Evolutionary conservation across 2,113 vertebrate species (phyloP).

Genomic region (Lynx canadensis): DNA sequence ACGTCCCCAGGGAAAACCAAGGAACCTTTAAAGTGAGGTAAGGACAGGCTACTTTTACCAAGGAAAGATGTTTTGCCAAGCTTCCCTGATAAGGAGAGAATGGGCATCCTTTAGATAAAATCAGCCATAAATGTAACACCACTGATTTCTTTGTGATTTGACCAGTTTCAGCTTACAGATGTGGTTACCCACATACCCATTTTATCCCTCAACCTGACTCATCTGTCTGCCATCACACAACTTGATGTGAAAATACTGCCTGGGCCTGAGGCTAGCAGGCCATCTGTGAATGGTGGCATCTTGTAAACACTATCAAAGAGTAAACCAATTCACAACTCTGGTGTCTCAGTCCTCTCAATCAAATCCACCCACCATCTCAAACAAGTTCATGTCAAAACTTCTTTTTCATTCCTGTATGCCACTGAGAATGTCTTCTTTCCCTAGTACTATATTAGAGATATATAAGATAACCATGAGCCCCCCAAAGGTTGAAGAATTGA

Average conservation of each 20-base stretch:
- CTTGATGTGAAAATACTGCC: background rate
- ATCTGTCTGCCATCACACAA: background rate
- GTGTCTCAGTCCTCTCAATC: background rate
- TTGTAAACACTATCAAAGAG: background rate
- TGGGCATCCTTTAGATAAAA: background rate
- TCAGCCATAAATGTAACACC: background rate
- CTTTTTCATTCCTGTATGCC: background rate
- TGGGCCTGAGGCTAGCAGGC: background rate
- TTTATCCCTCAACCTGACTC: background rate
- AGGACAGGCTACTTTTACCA: background rate
- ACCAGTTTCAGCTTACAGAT: background rate
- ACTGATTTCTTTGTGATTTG: background rate
- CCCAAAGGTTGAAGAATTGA: conserved; percentile 59
- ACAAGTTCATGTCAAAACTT: background rate
- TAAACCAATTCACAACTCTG: background rate
- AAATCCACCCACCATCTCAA: background rate
- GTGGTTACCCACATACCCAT: background rate
- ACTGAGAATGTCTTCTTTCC: background rate
- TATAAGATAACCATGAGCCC: background rate
- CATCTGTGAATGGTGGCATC: background rate
- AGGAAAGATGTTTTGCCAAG: background rate
- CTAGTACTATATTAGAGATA: background rate
- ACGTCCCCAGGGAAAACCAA: background rate
- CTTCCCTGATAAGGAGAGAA: background rate
- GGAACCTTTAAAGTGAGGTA: background rate